phyloP scores from a whole-genome alignment of 2,113 vertebrate species.

The Camelus dromedarius region DNA sequence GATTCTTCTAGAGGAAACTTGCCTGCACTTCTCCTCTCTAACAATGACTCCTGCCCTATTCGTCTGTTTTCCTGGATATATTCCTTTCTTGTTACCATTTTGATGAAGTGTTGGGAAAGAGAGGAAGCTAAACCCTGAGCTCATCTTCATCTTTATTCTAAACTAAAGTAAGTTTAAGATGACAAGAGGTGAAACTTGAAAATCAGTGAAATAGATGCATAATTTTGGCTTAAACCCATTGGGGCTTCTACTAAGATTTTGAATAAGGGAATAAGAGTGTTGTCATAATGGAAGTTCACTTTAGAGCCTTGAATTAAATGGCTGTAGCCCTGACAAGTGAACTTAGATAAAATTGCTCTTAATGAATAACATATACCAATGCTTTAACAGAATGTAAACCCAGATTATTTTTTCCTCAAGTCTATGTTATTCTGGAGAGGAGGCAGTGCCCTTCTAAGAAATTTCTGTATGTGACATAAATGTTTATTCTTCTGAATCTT shows the following conservation, averaged over 20 bases:
- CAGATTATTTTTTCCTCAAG: neutral
- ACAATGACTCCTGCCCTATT: neutral
- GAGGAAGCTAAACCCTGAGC: neutral
- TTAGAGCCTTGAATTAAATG: neutral
- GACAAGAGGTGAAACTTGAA: neutral
- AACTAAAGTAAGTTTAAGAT: neutral
- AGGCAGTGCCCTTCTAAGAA: neutral
- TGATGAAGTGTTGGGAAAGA: neutral
- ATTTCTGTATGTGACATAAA: neutral
- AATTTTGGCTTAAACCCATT: neutral
- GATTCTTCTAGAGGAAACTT: neutral
- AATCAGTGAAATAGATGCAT: neutral
- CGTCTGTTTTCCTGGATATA: neutral
- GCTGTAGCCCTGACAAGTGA: neutral
- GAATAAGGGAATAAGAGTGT: neutral
- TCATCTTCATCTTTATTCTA: slow-evolving; percentile 22
- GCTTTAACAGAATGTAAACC: neutral
- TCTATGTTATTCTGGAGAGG: neutral
- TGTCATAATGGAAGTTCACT: neutral
- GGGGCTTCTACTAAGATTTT: neutral
- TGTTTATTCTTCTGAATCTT: neutral
- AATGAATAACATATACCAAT: neutral
- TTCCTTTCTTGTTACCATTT: neutral
- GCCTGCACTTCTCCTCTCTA: neutral
- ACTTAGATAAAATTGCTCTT: neutral